Conservation (phyloP, 2,797 vertebrate genomes). For the Ispidina lecontei region DNA sequence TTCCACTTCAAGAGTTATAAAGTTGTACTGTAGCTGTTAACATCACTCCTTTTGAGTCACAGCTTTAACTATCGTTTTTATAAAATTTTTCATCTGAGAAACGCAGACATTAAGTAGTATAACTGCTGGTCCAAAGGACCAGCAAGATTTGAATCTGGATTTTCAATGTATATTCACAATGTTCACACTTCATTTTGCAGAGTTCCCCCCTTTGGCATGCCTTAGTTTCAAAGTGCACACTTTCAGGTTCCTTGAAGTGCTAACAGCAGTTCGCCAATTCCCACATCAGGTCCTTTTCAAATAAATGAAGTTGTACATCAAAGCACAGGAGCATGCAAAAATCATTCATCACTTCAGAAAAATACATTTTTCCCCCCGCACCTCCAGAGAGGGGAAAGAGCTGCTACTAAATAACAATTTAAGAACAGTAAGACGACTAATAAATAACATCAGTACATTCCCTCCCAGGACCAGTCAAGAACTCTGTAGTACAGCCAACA, state of each 20-base stretch:
- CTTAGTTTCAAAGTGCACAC: background rate
- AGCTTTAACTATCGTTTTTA: background rate
- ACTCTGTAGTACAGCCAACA: background rate
- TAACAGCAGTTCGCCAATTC: background rate
- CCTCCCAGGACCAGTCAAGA: background rate
- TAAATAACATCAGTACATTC: background rate
- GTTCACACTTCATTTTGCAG: background rate
- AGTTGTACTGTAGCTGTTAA: background rate
- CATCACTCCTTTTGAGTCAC: background rate
- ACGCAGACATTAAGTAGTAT: background rate
- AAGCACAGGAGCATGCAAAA: background rate
- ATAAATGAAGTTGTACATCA: background rate
- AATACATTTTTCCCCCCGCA: fast-evolving
- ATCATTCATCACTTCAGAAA: background rate
- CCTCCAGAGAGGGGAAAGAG: background rate
- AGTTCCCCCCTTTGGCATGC: background rate
- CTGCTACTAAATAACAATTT: background rate
- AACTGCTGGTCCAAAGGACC: background rate
- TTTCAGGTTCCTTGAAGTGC: background rate
- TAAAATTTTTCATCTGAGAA: background rate
- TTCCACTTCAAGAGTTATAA: background rate
- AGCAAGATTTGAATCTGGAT: background rate
- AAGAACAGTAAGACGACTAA: too few relatives aligned
- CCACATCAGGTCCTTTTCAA: background rate
- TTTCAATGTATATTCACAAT: background rate